These are phyloP conservation scores for Drosophila greeni DNA, from an alignment of 2,888 invertebrate genomes.

Conservation along the genomic window DNA sequence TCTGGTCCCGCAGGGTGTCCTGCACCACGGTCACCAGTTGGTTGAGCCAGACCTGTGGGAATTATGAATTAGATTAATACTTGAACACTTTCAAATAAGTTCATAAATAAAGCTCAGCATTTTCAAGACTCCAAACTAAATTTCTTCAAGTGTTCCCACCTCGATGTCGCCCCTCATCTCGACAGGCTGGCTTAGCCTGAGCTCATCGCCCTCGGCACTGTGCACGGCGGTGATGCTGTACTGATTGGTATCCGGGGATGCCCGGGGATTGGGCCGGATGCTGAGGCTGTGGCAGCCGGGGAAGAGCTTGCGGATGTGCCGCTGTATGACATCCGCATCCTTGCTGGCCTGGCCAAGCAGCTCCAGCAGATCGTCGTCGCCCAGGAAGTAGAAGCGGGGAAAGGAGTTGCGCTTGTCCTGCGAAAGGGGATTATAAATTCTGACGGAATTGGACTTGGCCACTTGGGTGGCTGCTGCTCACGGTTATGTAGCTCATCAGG, in stretches of 20 bases:
- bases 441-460: background rate
- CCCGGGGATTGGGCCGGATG: conserved; percentile 78
- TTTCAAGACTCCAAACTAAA: background rate
- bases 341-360: conserved; percentile 95
- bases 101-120: background rate
- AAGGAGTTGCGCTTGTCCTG: conserved; percentile 96
- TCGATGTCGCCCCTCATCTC: conserved; percentile 77
- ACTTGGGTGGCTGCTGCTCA: conserved; percentile 75
- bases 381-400: conserved; percentile 97
- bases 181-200: conserved; percentile 69
- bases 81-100: no score
- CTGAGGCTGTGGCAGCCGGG: conserved; percentile 91
- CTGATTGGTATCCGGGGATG: conserved; percentile 40
- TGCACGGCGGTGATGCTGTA: conserved; percentile 79
- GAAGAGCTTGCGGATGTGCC: conserved; percentile 97
- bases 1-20: conserved; percentile 84
- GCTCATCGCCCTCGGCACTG: conserved; percentile 79
- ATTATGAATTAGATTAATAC: no score
- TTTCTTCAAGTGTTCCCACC: conserved; percentile 48
- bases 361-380: conserved; percentile 98
- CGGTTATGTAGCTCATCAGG: conserved; percentile 95
- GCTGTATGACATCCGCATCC: conserved; percentile 89
- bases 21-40: conserved; percentile 91
- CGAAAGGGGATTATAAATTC: background rate
- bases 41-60: conserved; percentile 76